Base-by-base conservation (phyloP, 2,797 vertebrate genomes). In the Crotalus adamanteus region DNA sequence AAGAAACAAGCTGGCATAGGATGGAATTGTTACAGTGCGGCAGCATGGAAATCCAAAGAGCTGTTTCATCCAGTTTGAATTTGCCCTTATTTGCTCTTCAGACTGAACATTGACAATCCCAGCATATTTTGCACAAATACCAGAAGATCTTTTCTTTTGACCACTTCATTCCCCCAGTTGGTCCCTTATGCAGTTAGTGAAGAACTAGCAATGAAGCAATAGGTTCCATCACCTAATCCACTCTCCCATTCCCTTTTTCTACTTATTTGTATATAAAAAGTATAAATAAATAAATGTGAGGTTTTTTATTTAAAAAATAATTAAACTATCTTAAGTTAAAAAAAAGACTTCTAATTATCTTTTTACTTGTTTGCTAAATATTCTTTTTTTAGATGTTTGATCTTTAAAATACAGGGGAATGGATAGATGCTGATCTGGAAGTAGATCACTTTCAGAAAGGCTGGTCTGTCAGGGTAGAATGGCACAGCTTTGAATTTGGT, bases 101-200 rank as follows among this genome's bases (percentile, higher is more conserved):
- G 28, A 83, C 6, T 0, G 2, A 14, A 28, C 59, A 5, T n/a
- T 1, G 8, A 8, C 31, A 20, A 47, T 53, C 20, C 59, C 1
- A 26, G 89, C 92, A 20, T n/a, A 31, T 59, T 90, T 93, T 93
- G 61, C 92, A 93, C 89, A 90, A 13, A 11, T 13, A 83, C 20
- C 9, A 37, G 61, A 55, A 3, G 13, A 60, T 42, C 37, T 25
- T 53, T 22, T 53, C 69, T 3, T 8, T 1, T 8, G 18, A 31
- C n/a, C n/a, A 57, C n/a, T 28, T 56, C 26, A 18, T 28, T 26
- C 9, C 55, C 20, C 31, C 16, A 8, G 25, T 6, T 6, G 12
- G 28, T 73, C 28, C 1, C 18, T 86, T 90, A 47, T n/a, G 86
- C 59, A 56, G 12, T 8, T 4, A 31, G 51, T 78, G 31, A 9